Base-by-base conservation (phyloP, 2,113 vertebrate genomes). In the Pleuronectes platessa region DNA sequence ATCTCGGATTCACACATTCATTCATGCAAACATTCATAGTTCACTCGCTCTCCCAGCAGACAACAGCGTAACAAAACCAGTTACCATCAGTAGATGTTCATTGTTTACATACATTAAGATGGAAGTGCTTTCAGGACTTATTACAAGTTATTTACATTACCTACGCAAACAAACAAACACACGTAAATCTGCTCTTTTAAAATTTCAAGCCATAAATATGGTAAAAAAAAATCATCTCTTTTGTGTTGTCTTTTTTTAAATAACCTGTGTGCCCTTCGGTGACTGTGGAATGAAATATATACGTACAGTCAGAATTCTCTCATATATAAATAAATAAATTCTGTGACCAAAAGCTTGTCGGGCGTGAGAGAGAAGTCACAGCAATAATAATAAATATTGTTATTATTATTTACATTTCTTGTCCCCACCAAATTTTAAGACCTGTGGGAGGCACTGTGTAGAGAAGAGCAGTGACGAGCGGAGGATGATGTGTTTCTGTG, bases 311-410 rank as follows among this genome's bases (percentile, higher is more conserved):
- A 21, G 93, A 92, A 92, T 85, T 82, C 65, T 88, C 91, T 94
- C 90, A 96, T 97, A 98, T 97, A 98, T 97, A 97, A 97, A 98
- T 98, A 98, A 97, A 96, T 96, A 96, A 93, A 82, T 88, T 90
- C 89, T 85, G 80, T 81, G 87, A 91, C 88, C 74, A 76, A 68
- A 71, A 69, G 37, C 69, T 91, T 85, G 93, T 60, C 80, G 78
- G 49, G 61, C 59, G 82, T 80, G 79, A 79, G 71, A 67, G 55
- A 74, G 37, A 75, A 73, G 65, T 71, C 83, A 78, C 82, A 67
- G 84, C 82, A 88, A 84, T 81, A 93, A 93, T 42, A 42, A 51
- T 93, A 94, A 94, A 93, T 88, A 93, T 78, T 27, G 49, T 72
- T 87, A 87, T 85, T 76, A 91, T 92, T 76, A 91, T 92, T 81